These are phyloP conservation scores for Glaucidium brasilianum DNA, from an alignment of 2,113 vertebrate species.

Conservation along the genomic window DNA sequence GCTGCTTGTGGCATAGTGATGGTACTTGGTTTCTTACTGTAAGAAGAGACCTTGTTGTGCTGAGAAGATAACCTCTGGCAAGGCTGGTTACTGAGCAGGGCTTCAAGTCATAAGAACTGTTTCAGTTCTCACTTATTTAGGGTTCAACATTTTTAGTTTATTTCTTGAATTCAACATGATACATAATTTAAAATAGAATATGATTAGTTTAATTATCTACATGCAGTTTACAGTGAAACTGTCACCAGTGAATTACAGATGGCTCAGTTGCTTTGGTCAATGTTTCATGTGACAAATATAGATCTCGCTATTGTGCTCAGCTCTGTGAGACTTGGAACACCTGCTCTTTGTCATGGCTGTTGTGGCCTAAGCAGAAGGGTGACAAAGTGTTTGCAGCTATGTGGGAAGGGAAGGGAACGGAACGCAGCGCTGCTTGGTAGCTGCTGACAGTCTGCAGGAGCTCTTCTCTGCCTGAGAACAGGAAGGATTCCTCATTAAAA, in stretches of 20 bases:
- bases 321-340: not conserved
- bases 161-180: not conserved
- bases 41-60: not conserved
- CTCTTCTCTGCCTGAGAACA: not conserved
- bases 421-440: not conserved
- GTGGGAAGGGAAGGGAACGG: not conserved
- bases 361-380: not conserved
- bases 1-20: rapidly evolving
- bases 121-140: not conserved
- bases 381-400: not conserved
- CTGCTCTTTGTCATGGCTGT: not conserved
- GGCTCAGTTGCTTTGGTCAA: not conserved
- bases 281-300: rapidly evolving
- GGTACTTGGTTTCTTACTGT: not conserved
- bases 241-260: not conserved
- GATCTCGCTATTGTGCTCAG: not conserved
- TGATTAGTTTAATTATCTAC: not conserved
- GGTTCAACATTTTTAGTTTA: not conserved
- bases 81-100: not conserved
- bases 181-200: not conserved
- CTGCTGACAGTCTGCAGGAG: not conserved
- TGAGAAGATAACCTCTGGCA: not conserved
- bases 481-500: not conserved
- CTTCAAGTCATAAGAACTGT: not conserved
- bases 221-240: not conserved